Base-by-base conservation (phyloP, 1,140 invertebrate genomes). In the Rhizoglyphus robini region DNA sequence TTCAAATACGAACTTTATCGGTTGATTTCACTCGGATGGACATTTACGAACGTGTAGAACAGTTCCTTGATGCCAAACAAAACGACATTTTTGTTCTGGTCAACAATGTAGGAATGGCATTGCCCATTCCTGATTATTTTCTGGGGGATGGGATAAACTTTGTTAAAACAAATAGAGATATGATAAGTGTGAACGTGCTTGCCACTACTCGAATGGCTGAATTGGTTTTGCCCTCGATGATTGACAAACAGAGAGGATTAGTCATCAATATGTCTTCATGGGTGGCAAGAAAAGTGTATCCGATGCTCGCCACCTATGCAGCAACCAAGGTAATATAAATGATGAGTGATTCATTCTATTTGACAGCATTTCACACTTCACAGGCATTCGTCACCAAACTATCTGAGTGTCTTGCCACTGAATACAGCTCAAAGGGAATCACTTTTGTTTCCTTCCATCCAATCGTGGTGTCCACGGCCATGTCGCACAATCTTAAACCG, bases 201-300 rank as follows among this genome's bases (percentile, higher is more conserved):
- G 46, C 41, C 20, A 32, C 58, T 34, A 47, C 71, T 68, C 25
- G 80, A 72, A 90, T 95, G 87, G 88, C 85, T n/a, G 81, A 83
- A 31, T 78, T 96, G 0, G 82, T 94, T 0, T 76, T 98, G 70
- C 92, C 94, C 0, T 81, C 80, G 15, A 97, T 99, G 95, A 82
- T 87, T 41, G 80, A 88, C 69, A 81, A 86, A 58, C 81, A 82
- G 32, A 84, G 83, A 68, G 95, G 95, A 8, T 83, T 95, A 0
- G 81, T 99, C 31, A 86, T 99, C 51, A 98, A 97, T 75, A 79
- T 98, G 36, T 86, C 90, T 0, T 98, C 94, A 20, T 25, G 36
- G n/a, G 4, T 32, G 15, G 61, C 62, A 1, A 31, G 23, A 18
- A 13, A 23, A n/a, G 18, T 36, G 11, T 20, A 5, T 18, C 65